Evolutionary conservation across 1,140 invertebrate genomes (phyloP), one percentile per base, ranked within the genome.

Genomic region (Bombus superbus): DNA sequence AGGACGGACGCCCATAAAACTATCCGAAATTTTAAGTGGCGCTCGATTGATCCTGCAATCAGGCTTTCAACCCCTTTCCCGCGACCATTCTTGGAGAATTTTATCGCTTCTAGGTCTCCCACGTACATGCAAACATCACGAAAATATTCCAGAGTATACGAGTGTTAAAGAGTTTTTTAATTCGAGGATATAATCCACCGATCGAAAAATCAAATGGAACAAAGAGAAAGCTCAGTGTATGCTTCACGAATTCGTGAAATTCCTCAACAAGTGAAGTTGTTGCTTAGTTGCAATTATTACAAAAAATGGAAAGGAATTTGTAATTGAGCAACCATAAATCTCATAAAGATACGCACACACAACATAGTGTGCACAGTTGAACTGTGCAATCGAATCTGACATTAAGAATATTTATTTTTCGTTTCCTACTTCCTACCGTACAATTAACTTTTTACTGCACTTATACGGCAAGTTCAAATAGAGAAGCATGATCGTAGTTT

Each of bases 1-100:
- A 81, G 44, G 35, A 85, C 75, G 57, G 38, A 62, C 35, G 76
- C 40, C 59, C 71, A 77, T 88, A 86, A 81, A 88, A 84, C 64
- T 68, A 74, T 75, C 62, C 68, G 42, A 86, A 86, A 86, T 81
- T 73, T 73, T 74, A 75, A 75, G 77, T 59, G 76, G 38, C 47
- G 38, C 32, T n/a, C n/a, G n/a, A 59, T 11, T 42, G 57, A 76
- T 64, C 53, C 42, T 76, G 72, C 73, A 66, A 83, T 84, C 82
- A 71, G 71, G 9, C 47, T 40, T 77, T 68, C 82, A 69, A 68
- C 59, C 38, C 75, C 35, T 28, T 57, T 83, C 22, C 47, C 38
- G 15, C 2, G 28, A 25, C 66, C 6, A 11, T 18, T 68, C 32
- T 1, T 8, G 3, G 15, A 18, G 35, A 38, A 42, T n/a, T 59